Conservation (phyloP, 2,113 vertebrate species). For the Perca schrenkii region DNA sequence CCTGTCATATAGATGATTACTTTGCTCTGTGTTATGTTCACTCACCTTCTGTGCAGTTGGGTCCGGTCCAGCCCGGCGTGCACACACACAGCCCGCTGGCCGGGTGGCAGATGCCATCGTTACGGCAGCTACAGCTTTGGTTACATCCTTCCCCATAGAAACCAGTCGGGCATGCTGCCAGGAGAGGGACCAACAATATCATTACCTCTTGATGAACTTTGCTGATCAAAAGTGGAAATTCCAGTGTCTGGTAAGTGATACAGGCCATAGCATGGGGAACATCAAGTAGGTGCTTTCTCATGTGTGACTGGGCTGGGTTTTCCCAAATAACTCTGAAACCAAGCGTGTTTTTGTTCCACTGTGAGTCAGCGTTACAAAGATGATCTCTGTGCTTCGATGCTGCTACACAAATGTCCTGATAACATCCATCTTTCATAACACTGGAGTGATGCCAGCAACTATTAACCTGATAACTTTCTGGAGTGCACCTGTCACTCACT, state of each 20-base stretch:
- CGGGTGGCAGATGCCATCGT: slow-evolving; percentile 87
- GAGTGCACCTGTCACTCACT: slow-evolving; percentile 79
- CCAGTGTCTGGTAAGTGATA: slow-evolving; percentile 58
- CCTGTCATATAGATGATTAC: not conserved
- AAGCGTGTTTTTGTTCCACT: slow-evolving; percentile 31
- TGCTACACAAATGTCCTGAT: not conserved
- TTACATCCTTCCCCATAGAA: slow-evolving; percentile 89
- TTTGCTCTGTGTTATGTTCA: not conserved
- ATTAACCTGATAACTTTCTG: not conserved
- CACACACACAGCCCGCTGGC: slow-evolving; percentile 88
- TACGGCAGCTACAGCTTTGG: slow-evolving; percentile 87
- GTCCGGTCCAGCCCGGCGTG: slow-evolving; percentile 88
- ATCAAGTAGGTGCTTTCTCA: slow-evolving; percentile 54
- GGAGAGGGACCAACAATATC: slow-evolving; percentile 64
- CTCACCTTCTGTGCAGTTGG: slow-evolving; percentile 89
- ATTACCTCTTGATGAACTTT: slow-evolving; percentile 69
- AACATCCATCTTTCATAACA: not conserved
- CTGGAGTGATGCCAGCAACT: not conserved
- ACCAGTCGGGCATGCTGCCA: slow-evolving; percentile 86
- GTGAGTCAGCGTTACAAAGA: slow-evolving; percentile 39
- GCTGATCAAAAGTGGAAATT: slow-evolving; percentile 72
- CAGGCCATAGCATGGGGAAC: slow-evolving; percentile 48
- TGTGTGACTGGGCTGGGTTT: slow-evolving; percentile 49
- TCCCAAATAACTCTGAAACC: slow-evolving; percentile 57
- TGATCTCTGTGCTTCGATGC: slow-evolving; percentile 4